Base-by-base conservation (phyloP, 1,140 invertebrate genomes). In the Calliopsis andreniformis region DNA sequence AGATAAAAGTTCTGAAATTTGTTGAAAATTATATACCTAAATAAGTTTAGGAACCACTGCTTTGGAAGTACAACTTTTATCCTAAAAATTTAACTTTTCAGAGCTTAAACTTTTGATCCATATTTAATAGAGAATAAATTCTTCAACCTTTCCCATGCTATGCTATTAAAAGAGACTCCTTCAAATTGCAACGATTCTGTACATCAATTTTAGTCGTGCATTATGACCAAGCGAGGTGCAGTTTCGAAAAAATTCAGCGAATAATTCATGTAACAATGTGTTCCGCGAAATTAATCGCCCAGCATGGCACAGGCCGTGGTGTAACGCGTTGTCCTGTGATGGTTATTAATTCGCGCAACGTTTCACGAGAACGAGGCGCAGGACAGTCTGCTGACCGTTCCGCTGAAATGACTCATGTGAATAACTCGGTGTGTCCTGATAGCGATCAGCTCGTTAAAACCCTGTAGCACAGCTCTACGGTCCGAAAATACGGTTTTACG, bases 361-460 rank as follows among this genome's bases (percentile, higher is more conserved):
- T 64, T 64, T 72, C 62, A 58, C 28, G 42, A 42, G 51, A 56
- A 62, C 42, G 18, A 61, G 58, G 45, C 66, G 35, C 30, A 39
- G 76, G 39, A 71, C 76, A 47, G 64, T 62, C 20, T 55, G 3
- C 53, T 55, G 69, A 64, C 30, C 49, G 53, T 71, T 45, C 32
- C 68, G 43, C 66, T 79, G 76, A 88, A 90, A 88, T 91, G 87
- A 90, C 84, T 90, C 89, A 89, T 86, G 86, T 72, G 86, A 82
- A 83, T 86, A 81, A 76, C 79, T 76, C 76, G 55, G 78, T 67
- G 45, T 23, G 59, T 35, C 76, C 12, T 63, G 91, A 92, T 91
- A 91, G 77, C 51, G 81, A 91, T 92, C 91, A 91, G 89, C 90
- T 92, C 89, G 90, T 92, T 92, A 91, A 86, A 86, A 84, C 86